Evolutionary conservation across 1,140 invertebrate genomes (phyloP), one percentile per base, ranked within the genome.

Genomic region (Aphelinus certus): DNA sequence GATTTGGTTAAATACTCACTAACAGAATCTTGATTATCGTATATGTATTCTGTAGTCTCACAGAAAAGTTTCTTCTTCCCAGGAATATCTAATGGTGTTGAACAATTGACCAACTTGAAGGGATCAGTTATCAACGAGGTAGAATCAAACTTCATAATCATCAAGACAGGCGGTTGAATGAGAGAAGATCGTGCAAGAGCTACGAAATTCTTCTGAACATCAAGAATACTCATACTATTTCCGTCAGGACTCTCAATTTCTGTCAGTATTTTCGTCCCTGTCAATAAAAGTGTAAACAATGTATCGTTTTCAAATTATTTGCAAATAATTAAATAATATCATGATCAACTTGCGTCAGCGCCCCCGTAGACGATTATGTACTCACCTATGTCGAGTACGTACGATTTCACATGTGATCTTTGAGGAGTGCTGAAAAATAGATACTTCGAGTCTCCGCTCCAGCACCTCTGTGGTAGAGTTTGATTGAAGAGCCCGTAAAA

Each of bases 401-500:
- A 92, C 43, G 85, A 86, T 74, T 88, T 88, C 3, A 90, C 83
- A 78, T 88, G 88, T 79, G 87, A 89, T 82, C 89, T 88, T 83
- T 92, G 92, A 53, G 87, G 85, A 5, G 91, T 92, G 55, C 89
- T 90, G 4, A 94, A 82, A 5, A 94, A 71, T 7, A 94, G 58
- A 67, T 89, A 84, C 56, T 86, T 85, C n/a, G 88, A 89, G 80
- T 92, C 91, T 46, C 79, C 81, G 7, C 89, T 87, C 89, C 92
- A 94, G 76, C 91, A 90, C 6, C 89, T 83, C 61, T 81, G 83
- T 0, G 89, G 88, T 73, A 94, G 82, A 6, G 76, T 77, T 58
- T 82, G 82, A 76, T 85, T 86, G 83, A 89, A 92, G 7, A 92
- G 77, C 1, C 91, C 92, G 81, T 89, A 89, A 86, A 92, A 93